Evolutionary conservation across 2,888 invertebrate genomes (phyloP).

Genomic region (Atethmia centrago): DNA sequence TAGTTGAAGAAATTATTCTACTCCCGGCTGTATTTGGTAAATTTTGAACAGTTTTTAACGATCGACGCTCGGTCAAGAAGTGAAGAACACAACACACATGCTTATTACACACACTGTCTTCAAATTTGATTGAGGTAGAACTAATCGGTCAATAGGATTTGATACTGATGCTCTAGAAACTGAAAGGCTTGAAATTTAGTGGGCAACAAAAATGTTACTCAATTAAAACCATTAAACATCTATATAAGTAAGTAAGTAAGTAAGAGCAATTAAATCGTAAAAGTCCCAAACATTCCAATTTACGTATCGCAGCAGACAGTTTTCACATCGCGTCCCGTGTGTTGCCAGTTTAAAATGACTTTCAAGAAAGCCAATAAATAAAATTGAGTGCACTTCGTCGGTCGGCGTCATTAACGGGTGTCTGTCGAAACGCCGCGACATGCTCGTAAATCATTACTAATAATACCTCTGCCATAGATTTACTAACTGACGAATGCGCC

Average conservation of each 20-base stretch:
- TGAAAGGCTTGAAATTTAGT: not conserved
- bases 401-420: constrained; percentile 76
- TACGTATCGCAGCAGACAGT: constrained; percentile 4
- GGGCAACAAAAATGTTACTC: not conserved
- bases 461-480: constrained; percentile 67
- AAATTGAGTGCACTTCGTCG: constrained; percentile 77
- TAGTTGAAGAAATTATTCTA: not conserved
- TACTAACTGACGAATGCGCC: constrained; percentile 60
- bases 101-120: not conserved
- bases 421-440: constrained; percentile 74
- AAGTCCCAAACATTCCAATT: not conserved
- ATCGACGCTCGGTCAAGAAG: not conserved
- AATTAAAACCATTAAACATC: not conserved
- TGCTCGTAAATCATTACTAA: constrained; percentile 80
- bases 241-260: no score
- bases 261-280: not conserved
- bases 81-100: not conserved
- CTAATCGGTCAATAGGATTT: no score
- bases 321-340: constrained; percentile 29
- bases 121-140: not conserved
- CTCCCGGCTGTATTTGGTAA: not conserved
- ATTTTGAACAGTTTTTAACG: not conserved
- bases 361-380: constrained; percentile 76
- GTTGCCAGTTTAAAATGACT: constrained; percentile 66
- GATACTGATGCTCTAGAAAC: not conserved